Percentiles rank a stretch among this genome's conserved stretches.
These are phyloP conservation scores for Heliconius erato DNA, from an alignment of 2,888 invertebrate genomes.

Conservation along the genomic window DNA sequence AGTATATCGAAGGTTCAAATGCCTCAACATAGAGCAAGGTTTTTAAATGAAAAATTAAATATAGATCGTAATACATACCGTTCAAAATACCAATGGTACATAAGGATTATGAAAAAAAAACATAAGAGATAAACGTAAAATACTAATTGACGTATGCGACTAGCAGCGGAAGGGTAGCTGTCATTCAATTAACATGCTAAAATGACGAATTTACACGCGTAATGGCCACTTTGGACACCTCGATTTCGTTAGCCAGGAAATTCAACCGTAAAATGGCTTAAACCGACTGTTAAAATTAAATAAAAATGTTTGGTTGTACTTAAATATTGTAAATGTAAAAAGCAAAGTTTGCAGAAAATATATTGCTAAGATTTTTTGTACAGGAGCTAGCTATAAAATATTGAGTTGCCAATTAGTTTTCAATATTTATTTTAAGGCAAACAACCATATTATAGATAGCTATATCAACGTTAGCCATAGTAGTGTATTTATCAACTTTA, in stretches of 20 bases:
- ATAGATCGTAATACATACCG: too few species aligned
- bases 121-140: too few species aligned
- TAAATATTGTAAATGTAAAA: neutral
- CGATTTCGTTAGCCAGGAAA: neutral
- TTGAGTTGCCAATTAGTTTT: neutral
- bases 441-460: too few species aligned
- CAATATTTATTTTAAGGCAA: neutral
- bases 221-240: neutral
- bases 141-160: too few species aligned
- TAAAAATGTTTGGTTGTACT: neutral
- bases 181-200: constrained; percentile 14
- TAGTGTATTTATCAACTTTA: too few species aligned
- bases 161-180: too few species aligned
- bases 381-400: neutral
- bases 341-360: neutral
- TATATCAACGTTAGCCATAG: too few species aligned
- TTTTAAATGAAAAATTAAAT: too few species aligned
- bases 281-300: neutral
- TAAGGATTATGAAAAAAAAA: too few species aligned
- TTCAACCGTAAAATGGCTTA: neutral
- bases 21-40: too few species aligned
- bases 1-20: too few species aligned
- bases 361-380: neutral
- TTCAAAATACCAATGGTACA: too few species aligned
- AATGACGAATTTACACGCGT: constrained; percentile 5